Evolutionary conservation across 2,797 vertebrate species (phyloP).

Genomic region (Pelochelys cantorii): DNA sequence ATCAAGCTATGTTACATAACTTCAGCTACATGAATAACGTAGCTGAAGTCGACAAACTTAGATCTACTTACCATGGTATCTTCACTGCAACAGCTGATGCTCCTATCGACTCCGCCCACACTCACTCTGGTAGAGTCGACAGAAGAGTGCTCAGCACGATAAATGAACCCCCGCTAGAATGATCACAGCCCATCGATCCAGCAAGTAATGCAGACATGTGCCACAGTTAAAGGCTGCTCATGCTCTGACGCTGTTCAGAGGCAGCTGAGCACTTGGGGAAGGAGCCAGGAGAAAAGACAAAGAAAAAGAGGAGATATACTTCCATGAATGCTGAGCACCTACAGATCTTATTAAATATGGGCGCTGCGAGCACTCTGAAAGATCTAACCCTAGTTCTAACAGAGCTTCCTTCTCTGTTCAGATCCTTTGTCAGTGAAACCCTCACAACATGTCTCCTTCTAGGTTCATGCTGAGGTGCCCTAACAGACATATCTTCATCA

Average conservation of each 20-base stretch:
- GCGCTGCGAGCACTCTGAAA: neutral
- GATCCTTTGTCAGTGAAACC: rapidly evolving
- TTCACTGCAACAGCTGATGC: too few species aligned
- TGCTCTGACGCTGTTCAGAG: neutral
- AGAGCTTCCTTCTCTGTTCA: rapidly evolving
- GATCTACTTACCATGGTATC: too few species aligned
- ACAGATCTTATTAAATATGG: neutral
- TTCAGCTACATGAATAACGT: too few species aligned
- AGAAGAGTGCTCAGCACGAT: too few species aligned
- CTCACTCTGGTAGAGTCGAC: too few species aligned
- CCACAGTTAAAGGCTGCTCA: neutral
- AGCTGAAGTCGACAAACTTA: too few species aligned
- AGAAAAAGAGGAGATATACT: neutral
- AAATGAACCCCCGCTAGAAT: too few species aligned
- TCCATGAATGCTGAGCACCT: neutral
- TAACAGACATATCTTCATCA: neutral
- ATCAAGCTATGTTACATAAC: too few species aligned
- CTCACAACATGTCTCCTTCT: rapidly evolving
- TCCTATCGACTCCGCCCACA: too few species aligned
- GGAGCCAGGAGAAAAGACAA: neutral
- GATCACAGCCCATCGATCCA: too few species aligned
- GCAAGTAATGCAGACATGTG: neutral
- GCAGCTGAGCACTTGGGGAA: neutral
- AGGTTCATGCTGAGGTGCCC: rapidly evolving
- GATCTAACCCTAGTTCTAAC: neutral